Percentiles rank a stretch among this genome's conserved stretches.
phyloP scores from a whole-genome alignment of 2,888 invertebrate species.

The Lasioglossum lativentre region DNA sequence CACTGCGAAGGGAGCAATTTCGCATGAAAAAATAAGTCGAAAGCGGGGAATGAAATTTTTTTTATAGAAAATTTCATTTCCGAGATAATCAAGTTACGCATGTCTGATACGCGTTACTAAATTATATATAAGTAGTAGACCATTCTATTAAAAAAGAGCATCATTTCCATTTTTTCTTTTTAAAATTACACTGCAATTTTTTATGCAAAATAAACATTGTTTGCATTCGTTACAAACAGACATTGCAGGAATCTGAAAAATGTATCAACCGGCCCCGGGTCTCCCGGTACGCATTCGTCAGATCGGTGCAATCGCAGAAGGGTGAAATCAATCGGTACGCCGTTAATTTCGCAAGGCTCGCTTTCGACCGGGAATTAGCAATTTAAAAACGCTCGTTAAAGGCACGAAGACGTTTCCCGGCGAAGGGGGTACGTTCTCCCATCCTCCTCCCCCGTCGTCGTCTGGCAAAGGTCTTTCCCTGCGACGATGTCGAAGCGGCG shows the following conservation, averaged over 20 bases:
- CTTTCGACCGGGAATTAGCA: conserved; percentile 33
- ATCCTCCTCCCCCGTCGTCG: no score
- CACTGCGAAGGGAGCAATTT: background rate
- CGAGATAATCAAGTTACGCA: background rate
- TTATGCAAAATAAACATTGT: no score
- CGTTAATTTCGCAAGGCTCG: background rate
- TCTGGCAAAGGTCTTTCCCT: background rate
- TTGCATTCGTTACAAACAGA: no score
- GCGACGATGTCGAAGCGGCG: conserved; percentile 22
- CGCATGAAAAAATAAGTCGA: background rate
- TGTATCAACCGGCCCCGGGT: no score
- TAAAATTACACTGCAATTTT: background rate
- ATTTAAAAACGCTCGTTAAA: conserved; percentile 32
- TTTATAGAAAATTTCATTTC: background rate
- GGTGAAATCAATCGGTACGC: background rate
- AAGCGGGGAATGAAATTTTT: background rate
- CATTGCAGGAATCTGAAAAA: no score
- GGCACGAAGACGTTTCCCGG: background rate
- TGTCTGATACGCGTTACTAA: background rate
- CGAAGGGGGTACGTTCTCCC: background rate
- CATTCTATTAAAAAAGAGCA: background rate
- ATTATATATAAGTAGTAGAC: background rate
- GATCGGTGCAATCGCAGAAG: background rate
- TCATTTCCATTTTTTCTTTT: background rate
- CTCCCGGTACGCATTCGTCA: background rate